A percentile compares a stretch with the other conserved stretches of the same genome.
These are phyloP conservation scores for Glaucopsyche alexis DNA, from an alignment of 2,888 invertebrate species.

Conservation along the genomic window DNA sequence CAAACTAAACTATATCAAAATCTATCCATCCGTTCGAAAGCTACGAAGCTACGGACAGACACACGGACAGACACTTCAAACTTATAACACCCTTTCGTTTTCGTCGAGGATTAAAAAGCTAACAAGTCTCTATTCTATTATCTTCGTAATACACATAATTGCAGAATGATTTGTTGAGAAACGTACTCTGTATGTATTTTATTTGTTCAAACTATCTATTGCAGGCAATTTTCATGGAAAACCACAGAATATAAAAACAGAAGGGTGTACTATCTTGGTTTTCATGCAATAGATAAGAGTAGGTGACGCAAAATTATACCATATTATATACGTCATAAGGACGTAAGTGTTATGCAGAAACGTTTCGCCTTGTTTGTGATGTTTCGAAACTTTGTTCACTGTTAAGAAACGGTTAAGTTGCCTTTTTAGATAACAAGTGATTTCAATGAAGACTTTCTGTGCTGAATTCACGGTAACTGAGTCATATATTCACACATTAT, in stretches of 20 bases:
- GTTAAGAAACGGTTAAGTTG: conserved; percentile 19
- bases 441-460: conserved; percentile 22
- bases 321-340: conserved; percentile 9
- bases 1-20: no score
- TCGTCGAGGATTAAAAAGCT: no score
- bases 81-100: no score
- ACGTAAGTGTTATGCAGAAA: neutral
- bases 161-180: neutral
- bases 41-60: no score
- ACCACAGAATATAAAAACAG: conserved; percentile 37
- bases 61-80: no score
- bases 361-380: conserved; percentile 11
- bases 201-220: conserved; percentile 28
- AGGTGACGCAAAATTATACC: conserved; percentile 31
- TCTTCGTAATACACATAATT: no score
- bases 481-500: conserved; percentile 6
- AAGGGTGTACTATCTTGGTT: conserved; percentile 49
- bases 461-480: conserved; percentile 1
- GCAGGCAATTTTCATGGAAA: conserved; percentile 36
- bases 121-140: no score
- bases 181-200: neutral
- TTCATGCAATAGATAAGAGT: conserved; percentile 49
- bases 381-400: conserved; percentile 21
- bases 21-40: no score
- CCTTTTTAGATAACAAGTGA: conserved; percentile 18